Evolutionary conservation across 2,888 invertebrate genomes (phyloP), one percentile per base, ranked within the genome.

Genomic region (Phorcus lineatus): DNA sequence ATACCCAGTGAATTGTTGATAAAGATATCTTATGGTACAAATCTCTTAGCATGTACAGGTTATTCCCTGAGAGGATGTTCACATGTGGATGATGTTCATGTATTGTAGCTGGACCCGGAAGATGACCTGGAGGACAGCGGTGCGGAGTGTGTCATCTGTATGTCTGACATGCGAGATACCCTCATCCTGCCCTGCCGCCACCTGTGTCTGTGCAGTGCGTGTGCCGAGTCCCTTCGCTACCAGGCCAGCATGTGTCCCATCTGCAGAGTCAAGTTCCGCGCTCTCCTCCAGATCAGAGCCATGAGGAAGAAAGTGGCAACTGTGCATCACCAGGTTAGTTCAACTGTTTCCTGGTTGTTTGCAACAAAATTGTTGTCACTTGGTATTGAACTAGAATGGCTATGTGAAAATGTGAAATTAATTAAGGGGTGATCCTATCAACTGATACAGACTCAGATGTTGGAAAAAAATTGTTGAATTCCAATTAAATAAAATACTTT

Each of bases 111-210:
- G 62, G 89, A 90, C 78, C 88, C 88, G 4, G 91, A 91, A 81
- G 91, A 92, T 83, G 91, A 91, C n/a, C 78, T 89, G 11, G 93
- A 93, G 40, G 92, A 92, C 84, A 92, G 90, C 81, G 98, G 98
- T 0, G 97, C 98, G 0, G 99, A 99, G 93, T 99, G 99, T 94
- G 99, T 99, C 54, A 99, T 99, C 91, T 99, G 99, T 93, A 99
- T 99, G 98, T 98, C 97, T 89, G 99, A 99, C 92, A 96, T 97
- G 22, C 95, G 99, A 3, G 99, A 99, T 93, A 99, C 99, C 0
- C 94, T 99, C 78, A 99, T 99, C 90, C 94, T 99, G 89, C 99
- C 99, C 0, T 99, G 99, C 92, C 95, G 97, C 47, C 99, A 99
- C 94, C 95, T 99, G 79, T 99, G 99, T 92, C 94, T 99, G 84